Percentiles rank a stretch among this genome's conserved stretches.
Evolutionary conservation across 2,888 invertebrate genomes (phyloP).

Genomic region (Hyppa rectilinea): DNA sequence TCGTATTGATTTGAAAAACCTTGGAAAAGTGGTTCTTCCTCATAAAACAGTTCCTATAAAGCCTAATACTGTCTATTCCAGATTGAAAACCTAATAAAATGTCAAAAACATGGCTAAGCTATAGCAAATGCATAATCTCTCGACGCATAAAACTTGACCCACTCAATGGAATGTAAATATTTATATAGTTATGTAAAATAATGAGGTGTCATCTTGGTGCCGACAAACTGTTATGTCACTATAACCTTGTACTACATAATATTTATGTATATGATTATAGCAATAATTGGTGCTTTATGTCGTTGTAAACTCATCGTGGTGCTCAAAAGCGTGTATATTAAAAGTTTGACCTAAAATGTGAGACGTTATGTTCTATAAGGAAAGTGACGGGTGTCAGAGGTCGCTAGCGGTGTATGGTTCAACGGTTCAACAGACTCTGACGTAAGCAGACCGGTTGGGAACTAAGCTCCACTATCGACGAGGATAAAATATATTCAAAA

Average conservation of each 20-base stretch:
- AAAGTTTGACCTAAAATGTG: conserved; percentile 78
- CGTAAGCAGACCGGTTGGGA: conserved; percentile 79
- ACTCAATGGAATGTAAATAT: conserved; percentile 65
- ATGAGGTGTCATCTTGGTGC: conserved; percentile 70
- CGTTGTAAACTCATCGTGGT: conserved; percentile 55
- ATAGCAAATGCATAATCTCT: conserved; percentile 28
- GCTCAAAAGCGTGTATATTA: conserved; percentile 46
- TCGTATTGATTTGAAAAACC: neutral
- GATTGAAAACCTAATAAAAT: conserved; percentile 34
- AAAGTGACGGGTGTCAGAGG: conserved; percentile 82
- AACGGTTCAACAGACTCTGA: conserved; percentile 82
- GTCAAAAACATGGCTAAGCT: conserved; percentile 22
- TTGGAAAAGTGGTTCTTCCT: neutral
- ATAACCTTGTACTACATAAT: conserved; percentile 77
- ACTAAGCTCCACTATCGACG: conserved; percentile 65
- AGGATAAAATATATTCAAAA: conserved; percentile 68
- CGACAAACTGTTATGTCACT: conserved; percentile 69
- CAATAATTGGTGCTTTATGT: conserved; percentile 59
- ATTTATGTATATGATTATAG: conserved; percentile 59
- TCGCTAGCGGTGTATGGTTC: conserved; percentile 78
- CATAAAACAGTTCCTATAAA: neutral
- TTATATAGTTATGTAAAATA: conserved; percentile 70
- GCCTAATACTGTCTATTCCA: conserved; percentile 1
- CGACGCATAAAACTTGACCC: conserved; percentile 69
- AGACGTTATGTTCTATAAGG: conserved; percentile 69